phyloP scores from a whole-genome alignment of 2,113 vertebrate species.

The Gallinago paraguaiae region DNA sequence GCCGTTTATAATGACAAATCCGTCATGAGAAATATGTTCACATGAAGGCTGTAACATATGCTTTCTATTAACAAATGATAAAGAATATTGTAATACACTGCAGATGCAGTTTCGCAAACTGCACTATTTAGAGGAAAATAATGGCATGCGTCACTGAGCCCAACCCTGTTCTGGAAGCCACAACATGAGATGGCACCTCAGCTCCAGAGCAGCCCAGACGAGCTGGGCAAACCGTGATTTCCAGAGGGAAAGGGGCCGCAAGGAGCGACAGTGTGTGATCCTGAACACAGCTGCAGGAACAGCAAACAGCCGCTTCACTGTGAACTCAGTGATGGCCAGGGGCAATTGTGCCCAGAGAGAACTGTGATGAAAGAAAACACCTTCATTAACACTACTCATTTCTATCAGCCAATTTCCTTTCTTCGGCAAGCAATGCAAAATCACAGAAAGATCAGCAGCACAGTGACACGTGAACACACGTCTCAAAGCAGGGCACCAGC shows the following conservation, averaged over 20 bases:
- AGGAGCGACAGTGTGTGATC: neutral
- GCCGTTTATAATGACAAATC: constrained; percentile 34
- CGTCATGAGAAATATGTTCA: constrained; percentile 34
- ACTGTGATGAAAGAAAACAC: neutral
- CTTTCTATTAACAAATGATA: constrained; percentile 44
- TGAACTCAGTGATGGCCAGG: neutral
- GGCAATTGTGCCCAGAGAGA: neutral
- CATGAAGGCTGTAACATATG: constrained; percentile 43
- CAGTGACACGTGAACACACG: neutral
- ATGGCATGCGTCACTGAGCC: neutral
- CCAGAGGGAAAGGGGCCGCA: neutral
- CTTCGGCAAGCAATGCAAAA: neutral
- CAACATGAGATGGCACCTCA: neutral
- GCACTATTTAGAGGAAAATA: neutral
- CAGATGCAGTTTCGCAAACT: neutral
- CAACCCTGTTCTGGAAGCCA: neutral
- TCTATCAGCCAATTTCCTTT: neutral
- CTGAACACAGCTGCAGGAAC: neutral
- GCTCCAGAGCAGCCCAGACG: neutral
- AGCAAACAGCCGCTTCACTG: neutral
- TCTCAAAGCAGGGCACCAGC: neutral
- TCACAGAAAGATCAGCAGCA: neutral
- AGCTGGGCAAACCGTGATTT: neutral
- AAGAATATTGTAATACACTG: neutral
- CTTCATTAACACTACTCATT: neutral